Percentiles rank a stretch among this genome's conserved stretches.
phyloP scores from a whole-genome alignment of 2,797 vertebrate genomes.

The Danio jaintianensis region DNA sequence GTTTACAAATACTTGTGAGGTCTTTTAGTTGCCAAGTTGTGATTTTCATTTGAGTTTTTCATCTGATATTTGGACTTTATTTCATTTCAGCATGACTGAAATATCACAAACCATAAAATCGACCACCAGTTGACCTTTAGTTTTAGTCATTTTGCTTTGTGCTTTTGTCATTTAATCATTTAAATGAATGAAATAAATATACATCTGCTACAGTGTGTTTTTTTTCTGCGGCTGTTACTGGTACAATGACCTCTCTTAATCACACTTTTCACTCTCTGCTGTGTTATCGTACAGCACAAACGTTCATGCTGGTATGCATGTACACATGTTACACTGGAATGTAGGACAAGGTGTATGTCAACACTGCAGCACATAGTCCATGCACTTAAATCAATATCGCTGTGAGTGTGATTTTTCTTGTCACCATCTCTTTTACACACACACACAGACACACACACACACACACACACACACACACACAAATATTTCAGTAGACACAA shows the following conservation, averaged over 20 bases:
- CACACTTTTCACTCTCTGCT: background rate
- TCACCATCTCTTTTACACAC: slow-evolving; percentile 1
- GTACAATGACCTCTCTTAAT: background rate
- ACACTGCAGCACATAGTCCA: slow-evolving; percentile 40
- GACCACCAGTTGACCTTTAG: too few species aligned
- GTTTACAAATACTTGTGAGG: background rate
- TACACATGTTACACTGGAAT: slow-evolving; percentile 47
- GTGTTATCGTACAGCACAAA: slow-evolving; percentile 9
- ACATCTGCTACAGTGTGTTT: too few species aligned
- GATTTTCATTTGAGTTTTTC: background rate
- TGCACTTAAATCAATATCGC: slow-evolving; percentile 23
- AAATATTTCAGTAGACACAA: slow-evolving; percentile 1
- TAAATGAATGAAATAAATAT: too few species aligned
- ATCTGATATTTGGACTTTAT: background rate
- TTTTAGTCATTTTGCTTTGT: too few species aligned
- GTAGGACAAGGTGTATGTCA: slow-evolving; percentile 47
- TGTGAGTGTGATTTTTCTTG: slow-evolving; percentile 1
- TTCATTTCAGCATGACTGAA: background rate
- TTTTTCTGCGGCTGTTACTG: background rate
- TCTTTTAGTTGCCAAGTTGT: background rate
- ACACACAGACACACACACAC: background rate
- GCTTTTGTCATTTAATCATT: too few species aligned
- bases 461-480: background rate
- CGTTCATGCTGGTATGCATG: slow-evolving; percentile 24
- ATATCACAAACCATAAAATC: too few species aligned